A percentile compares a stretch with the other conserved stretches of the same genome.
Conservation (phyloP, 2,888 invertebrate species). For the Pycnomerus fuliginosus region DNA sequence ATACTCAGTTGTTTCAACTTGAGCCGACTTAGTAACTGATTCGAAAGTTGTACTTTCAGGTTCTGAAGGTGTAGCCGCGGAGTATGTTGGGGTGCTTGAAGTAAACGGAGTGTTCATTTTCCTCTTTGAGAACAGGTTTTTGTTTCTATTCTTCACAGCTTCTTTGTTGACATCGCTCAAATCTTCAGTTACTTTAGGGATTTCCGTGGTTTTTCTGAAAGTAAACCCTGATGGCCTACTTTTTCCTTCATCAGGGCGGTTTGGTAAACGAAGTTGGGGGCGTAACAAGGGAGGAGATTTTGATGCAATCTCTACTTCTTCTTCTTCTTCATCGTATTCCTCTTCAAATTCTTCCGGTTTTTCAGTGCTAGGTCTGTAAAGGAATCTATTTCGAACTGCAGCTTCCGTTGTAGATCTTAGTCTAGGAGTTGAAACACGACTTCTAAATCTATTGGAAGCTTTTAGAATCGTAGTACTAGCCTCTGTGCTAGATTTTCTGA, state of each 20-base stretch:
- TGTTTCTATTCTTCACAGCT: conserved; percentile 57
- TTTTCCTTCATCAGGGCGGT: no score
- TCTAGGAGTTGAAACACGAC: conserved; percentile 3
- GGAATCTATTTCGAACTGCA: conserved; percentile 2
- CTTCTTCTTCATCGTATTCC: not conserved
- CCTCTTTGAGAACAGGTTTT: conserved; percentile 56
- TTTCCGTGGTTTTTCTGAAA: conserved; percentile 30
- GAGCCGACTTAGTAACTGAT: conserved; percentile 16
- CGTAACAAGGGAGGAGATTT: no score
- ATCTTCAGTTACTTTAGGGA: conserved; percentile 24
- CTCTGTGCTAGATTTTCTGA: conserved; percentile 22
- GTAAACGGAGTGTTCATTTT: conserved; percentile 44
- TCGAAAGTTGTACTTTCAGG: conserved; percentile 17
- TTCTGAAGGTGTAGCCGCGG: conserved; percentile 9
- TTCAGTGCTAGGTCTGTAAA: not conserved
- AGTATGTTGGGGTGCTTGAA: conserved; percentile 7
- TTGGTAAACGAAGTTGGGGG: no score
- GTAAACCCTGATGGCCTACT: no score
- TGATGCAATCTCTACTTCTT: conserved; percentile 15
- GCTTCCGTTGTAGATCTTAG: conserved; percentile 15
- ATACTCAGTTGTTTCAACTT: conserved; percentile 37
- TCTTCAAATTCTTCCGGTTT: not conserved
- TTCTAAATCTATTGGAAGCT: conserved; percentile 14
- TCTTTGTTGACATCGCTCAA: conserved; percentile 53
- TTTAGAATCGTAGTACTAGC: conserved; percentile 27